Conservation (phyloP, 2,797 vertebrate genomes). For the Alosa sapidissima region DNA sequence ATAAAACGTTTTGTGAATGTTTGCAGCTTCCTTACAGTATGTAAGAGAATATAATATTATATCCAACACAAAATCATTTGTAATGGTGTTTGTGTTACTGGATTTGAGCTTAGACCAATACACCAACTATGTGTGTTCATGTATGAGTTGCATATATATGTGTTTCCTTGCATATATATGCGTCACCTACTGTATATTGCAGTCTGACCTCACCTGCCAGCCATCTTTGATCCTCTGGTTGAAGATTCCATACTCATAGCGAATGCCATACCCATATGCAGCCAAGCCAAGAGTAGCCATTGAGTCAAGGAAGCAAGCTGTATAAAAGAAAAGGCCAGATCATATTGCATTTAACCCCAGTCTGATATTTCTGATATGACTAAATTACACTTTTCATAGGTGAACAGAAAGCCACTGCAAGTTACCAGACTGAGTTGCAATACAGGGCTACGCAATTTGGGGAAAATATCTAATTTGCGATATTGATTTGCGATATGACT, state of each 20-base stretch:
- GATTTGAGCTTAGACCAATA: background rate
- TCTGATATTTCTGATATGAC: background rate
- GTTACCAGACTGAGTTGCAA: background rate
- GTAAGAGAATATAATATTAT: background rate
- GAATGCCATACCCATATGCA: conserved; percentile 94
- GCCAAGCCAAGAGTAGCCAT: conserved; percentile 96
- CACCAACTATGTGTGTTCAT: background rate
- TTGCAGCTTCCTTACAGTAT: background rate
- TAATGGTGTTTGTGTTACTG: background rate
- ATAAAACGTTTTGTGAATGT: background rate
- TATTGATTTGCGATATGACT: too few relatives aligned
- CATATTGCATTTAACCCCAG: background rate
- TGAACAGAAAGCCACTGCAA: background rate
- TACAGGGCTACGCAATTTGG: background rate
- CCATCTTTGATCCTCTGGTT: conserved; percentile 95
- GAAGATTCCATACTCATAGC: conserved; percentile 97
- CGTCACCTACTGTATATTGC: background rate
- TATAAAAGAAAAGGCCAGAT: background rate
- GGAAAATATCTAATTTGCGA: too few relatives aligned
- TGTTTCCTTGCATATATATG: background rate
- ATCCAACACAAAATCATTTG: background rate
- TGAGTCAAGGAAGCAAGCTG: conserved; percentile 80
- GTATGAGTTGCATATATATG: background rate
- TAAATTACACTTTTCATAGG: background rate
- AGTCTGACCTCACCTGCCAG: conserved; percentile 83